Evolutionary conservation across 2,888 invertebrate species (phyloP), one percentile per base, ranked within the genome.

Genomic region (Gari tellinella): DNA sequence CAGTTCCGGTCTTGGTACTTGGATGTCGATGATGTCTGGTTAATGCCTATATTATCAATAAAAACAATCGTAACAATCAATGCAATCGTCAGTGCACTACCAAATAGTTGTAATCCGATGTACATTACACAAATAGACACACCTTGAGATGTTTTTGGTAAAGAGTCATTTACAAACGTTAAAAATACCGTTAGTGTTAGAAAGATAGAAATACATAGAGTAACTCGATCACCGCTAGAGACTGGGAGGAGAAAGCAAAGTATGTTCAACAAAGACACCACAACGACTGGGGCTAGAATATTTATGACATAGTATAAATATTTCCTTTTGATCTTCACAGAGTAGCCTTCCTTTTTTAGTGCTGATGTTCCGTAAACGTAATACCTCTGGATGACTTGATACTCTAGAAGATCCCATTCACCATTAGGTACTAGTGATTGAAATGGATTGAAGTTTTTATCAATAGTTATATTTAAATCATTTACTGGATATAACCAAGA

Each of bases 141-240:
- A 10, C 73, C 72, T 23, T 73, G 75, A 1, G 83, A 83, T 14
- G 77, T 65, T 38, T 78, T 70, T 0, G 83, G 83, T 15, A 81
- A 65, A n/a, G 68, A 68, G 37, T 70, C 68, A 21, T 69, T 70
- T 0, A 83, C 53, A 26, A 77, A 66, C 8, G 83, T 81, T 31
- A 83, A 45, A 58, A 81, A 83, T 10, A 83, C 83, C 8, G 81
- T 81, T 49, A 83, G 67, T 2, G 81, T 81, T 10, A 83, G 68
- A 52, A 81, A 83, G 10, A 80, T 60, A n/a, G 81, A 78, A 7
- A 80, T 75, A 21, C 77, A 72, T 23, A 81, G 69, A 0, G 80
- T 76, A n/a, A 83, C 72, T 31, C 75, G 52, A 51, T 83, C 83
- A 3, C 81, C 81, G 15, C 69, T 67, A n/a, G 72, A 66, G 1